These are phyloP conservation scores for Pararge aegeria DNA, from an alignment of 1,140 invertebrate genomes.

Conservation along the genomic window DNA sequence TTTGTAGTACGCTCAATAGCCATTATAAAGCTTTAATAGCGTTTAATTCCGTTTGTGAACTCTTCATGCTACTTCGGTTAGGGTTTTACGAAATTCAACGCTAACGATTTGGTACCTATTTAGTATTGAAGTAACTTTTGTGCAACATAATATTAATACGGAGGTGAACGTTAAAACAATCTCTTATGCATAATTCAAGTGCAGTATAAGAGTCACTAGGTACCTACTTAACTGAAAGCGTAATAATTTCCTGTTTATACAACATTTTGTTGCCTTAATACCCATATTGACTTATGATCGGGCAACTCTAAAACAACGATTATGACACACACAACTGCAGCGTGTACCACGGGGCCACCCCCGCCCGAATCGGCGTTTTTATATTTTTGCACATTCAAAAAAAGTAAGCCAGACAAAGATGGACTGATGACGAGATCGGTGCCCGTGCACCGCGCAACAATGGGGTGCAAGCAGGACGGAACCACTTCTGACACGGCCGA, in stretches of 20 bases:
- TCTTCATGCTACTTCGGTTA: not conserved
- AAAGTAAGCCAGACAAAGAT: slow-evolving; percentile 76
- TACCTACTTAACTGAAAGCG: not conserved
- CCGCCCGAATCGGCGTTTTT: slow-evolving; percentile 72
- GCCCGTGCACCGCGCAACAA: slow-evolving; percentile 53
- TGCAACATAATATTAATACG: slow-evolving; percentile 2
- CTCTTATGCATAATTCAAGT: slow-evolving; percentile 16
- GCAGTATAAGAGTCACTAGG: not conserved
- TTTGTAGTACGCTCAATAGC: too few relatives aligned
- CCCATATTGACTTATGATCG: slow-evolving; percentile 73
- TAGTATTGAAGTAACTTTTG: not conserved
- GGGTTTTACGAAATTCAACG: not conserved
- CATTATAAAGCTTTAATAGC: too few relatives aligned
- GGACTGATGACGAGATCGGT: slow-evolving; percentile 70
- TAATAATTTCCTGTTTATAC: slow-evolving; percentile 24
- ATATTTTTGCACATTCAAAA: slow-evolving; percentile 79
- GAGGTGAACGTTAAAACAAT: slow-evolving; percentile 10
- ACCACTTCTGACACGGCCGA: slow-evolving; percentile 62
- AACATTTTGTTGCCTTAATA: slow-evolving; percentile 36
- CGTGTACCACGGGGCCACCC: slow-evolving; percentile 43
- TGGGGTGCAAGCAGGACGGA: slow-evolving; percentile 65
- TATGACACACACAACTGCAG: slow-evolving; percentile 69
- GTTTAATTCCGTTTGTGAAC: too few relatives aligned
- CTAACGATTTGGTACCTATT: not conserved
- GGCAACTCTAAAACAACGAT: slow-evolving; percentile 73